phyloP scores from a whole-genome alignment of 2,113 vertebrate species.

The Pseudois nayaur region DNA sequence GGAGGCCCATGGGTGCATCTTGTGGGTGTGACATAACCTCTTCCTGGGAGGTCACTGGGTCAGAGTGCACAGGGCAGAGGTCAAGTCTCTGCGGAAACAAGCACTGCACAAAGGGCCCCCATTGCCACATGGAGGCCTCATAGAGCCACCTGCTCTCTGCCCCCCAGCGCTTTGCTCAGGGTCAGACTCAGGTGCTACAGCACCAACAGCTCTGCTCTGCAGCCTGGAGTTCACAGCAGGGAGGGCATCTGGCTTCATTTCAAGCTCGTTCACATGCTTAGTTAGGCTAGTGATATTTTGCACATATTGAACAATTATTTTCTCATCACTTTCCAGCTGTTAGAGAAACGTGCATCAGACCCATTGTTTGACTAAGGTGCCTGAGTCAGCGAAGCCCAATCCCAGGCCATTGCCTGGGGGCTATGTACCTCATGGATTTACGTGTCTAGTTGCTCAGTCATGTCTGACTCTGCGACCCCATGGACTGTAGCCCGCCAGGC shows the following conservation, averaged over 20 bases:
- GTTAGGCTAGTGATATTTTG: background rate
- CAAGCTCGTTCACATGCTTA: background rate
- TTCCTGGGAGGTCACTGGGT: background rate
- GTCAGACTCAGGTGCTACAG: background rate
- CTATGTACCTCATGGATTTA: background rate
- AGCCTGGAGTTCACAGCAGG: background rate
- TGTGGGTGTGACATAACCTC: background rate
- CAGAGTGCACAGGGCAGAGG: background rate
- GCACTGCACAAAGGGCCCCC: background rate
- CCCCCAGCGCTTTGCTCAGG: background rate
- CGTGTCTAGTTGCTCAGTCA: background rate
- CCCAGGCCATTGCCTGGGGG: background rate
- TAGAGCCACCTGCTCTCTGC: background rate
- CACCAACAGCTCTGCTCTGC: background rate
- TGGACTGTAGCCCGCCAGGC: background rate
- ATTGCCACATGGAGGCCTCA: background rate
- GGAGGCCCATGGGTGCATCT: background rate
- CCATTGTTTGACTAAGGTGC: background rate
- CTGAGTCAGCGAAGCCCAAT: background rate
- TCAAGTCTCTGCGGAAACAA: background rate
- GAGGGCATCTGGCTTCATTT: background rate
- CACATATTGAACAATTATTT: slow-evolving; percentile 29
- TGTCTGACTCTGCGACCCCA: background rate
- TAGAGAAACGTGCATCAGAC: background rate
- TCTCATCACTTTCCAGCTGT: background rate